A percentile compares a stretch with the other conserved stretches of the same genome.
Evolutionary conservation across 1,140 invertebrate genomes (phyloP).

Genomic region (Sarcophaga peregrina): DNA sequence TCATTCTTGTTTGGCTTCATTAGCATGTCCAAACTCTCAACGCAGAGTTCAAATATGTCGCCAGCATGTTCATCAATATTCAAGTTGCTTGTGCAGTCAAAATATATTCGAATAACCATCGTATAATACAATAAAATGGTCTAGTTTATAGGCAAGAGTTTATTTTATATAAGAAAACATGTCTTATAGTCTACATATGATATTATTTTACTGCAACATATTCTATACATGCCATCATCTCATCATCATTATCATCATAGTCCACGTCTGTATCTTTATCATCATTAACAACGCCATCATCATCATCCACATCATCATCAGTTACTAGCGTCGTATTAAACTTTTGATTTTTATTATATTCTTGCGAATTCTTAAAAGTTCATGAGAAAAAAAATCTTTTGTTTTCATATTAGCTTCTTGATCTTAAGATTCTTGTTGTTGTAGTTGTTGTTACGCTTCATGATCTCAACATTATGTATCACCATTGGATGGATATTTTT

Average conservation of each 20-base stretch:
- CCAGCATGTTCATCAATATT: no score
- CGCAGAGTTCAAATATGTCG: no score
- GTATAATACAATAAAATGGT: no score
- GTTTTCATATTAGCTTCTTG: neutral
- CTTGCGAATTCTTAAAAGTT: slow-evolving; percentile 24
- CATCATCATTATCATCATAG: neutral
- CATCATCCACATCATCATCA: slow-evolving; percentile 13
- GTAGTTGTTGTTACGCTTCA: neutral
- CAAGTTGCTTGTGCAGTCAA: no score
- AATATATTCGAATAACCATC: no score
- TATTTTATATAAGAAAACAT: no score
- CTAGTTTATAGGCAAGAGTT: no score
- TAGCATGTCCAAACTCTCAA: no score
- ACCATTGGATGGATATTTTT: no score
- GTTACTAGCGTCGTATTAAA: neutral
- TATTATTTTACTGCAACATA: no score
- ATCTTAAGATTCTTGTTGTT: neutral
- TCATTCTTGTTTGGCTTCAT: no score
- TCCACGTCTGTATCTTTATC: neutral
- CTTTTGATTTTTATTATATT: slow-evolving; percentile 18
- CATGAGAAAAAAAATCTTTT: slow-evolving; percentile 21
- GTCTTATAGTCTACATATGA: no score
- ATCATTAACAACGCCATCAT: neutral
- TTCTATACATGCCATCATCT: neutral
- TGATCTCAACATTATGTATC: neutral